Base-by-base conservation (phyloP, 2,888 invertebrate genomes). In the Formica aserva region DNA sequence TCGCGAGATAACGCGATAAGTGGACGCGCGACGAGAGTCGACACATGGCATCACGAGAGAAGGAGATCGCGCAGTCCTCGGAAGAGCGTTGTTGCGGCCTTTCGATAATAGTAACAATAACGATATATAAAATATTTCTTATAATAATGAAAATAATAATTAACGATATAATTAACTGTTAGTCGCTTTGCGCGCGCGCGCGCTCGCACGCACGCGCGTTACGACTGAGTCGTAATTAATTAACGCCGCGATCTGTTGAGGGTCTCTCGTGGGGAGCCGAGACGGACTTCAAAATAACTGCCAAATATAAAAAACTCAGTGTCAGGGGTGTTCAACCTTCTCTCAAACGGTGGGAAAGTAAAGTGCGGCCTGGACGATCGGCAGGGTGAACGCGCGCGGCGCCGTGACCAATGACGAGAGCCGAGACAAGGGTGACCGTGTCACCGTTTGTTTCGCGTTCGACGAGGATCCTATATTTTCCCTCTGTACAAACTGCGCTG, bases 201-300 rank as follows among this genome's bases (percentile, higher is more conserved):
- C 80, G 83, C 60, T 66, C 83, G 83, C 80, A 48, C 52, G 82
- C 72, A 67, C 83, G 83, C 83, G 77, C 83, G 78, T 86, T 84
- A 72, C 75, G 84, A 82, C 81, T 82, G 87, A 82, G 76, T 77
- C 87, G 82, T 82, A 69, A 71, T 69, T 82, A 81, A 77, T 83
- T 76, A 71, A 74, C 74, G 22, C 67, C 83, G 85, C 83, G 74
- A 62, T 80, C 77, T 63, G 66, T 52, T 65, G 63, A 71, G 84
- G 85, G 71, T 88, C 82, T 86, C 83, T 86, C 87, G 83, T 83
- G 81, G 78, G 78, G 85, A 83, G 85, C 85, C 83, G 87, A 91
- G 82, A 92, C 91, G 91, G 90, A 91, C 91, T 91, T 92, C 87
- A 88, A 74, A 88, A 91, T 91, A 91, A 93, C 93, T 93, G 93